A percentile compares a stretch with the other conserved stretches of the same genome.
Evolutionary conservation across 2,888 invertebrate genomes (phyloP).

Genomic region (Idaea straminata): DNA sequence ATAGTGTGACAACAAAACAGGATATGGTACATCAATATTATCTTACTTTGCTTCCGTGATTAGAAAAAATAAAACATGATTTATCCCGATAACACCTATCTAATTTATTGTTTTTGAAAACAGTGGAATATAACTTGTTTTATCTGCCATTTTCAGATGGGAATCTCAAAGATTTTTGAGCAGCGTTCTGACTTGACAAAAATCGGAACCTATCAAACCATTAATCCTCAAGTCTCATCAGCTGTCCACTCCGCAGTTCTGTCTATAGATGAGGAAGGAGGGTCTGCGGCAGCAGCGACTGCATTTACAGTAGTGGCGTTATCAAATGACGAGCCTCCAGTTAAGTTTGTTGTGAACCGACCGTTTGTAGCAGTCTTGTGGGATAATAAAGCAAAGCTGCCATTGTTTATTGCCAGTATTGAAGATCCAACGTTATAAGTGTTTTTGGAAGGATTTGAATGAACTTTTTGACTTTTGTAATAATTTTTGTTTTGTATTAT

Average conservation of each 20-base stretch:
- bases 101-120: not conserved
- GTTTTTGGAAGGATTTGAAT: not conserved
- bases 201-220: constrained; percentile 45
- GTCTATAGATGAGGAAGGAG: constrained; percentile 77
- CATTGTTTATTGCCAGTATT: constrained; percentile 74
- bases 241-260: constrained; percentile 73
- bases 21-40: not conserved
- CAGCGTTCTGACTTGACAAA: constrained; percentile 53
- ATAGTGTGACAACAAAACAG: not conserved
- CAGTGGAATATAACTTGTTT: constrained; percentile 2
- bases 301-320: constrained; percentile 69
- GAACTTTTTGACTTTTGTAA: not conserved
- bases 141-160: constrained; percentile 58
- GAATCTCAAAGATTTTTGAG: constrained; percentile 64
- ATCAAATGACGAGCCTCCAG: constrained; percentile 59
- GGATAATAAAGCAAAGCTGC: constrained; percentile 64
- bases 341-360: constrained; percentile 60
- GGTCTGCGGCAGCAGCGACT: constrained; percentile 70
- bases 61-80: not conserved
- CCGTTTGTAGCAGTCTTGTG: constrained; percentile 76
- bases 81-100: not conserved
- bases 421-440: constrained; percentile 56
- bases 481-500: not conserved
- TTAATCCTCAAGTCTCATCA: constrained; percentile 58
- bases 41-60: not conserved